Percentiles rank a stretch among this genome's conserved stretches.
phyloP scores from a whole-genome alignment of 2,888 invertebrate species.

The Branchellion lobata region DNA sequence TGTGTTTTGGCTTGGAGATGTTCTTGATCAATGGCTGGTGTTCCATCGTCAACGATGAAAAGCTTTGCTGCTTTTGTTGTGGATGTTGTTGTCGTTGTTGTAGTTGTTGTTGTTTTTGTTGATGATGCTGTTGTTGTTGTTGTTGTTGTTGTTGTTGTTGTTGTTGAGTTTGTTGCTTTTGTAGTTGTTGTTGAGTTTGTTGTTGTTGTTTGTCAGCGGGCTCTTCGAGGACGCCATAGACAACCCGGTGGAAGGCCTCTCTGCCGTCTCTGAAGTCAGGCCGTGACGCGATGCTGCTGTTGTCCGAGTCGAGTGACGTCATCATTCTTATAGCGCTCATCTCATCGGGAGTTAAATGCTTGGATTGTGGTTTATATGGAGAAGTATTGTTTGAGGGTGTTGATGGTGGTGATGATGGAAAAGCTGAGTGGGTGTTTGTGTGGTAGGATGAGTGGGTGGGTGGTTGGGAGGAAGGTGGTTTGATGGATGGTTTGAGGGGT shows the following conservation, averaged over 20 bases:
- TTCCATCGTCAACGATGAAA: too few relatives aligned
- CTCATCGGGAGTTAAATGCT: background rate
- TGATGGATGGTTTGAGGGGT: background rate
- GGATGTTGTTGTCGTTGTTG: background rate
- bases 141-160: too few relatives aligned
- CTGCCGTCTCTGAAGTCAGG: conserved; percentile 36
- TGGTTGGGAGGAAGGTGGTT: background rate
- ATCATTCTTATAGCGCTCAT: background rate
- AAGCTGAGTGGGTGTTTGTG: background rate
- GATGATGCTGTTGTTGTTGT: background rate
- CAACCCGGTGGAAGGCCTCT: conserved; percentile 24
- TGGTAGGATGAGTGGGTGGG: background rate
- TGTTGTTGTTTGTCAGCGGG: background rate
- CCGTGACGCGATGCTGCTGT: background rate
- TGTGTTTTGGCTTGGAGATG: conserved; percentile 1
- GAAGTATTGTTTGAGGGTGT: too few relatives aligned
- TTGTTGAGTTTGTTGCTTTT: too few relatives aligned
- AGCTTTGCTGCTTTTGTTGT: too few relatives aligned
- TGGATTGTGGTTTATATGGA: too few relatives aligned
- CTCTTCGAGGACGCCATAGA: conserved; percentile 20
- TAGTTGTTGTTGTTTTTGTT: too few relatives aligned
- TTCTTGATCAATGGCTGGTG: background rate
- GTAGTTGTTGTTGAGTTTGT: background rate
- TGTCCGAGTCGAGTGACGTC: background rate
- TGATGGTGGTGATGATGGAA: too few relatives aligned